A percentile compares a stretch with the other conserved stretches of the same genome.
Evolutionary conservation across 2,113 vertebrate species (phyloP).

Genomic region (Rhinopithecus roxellana): DNA sequence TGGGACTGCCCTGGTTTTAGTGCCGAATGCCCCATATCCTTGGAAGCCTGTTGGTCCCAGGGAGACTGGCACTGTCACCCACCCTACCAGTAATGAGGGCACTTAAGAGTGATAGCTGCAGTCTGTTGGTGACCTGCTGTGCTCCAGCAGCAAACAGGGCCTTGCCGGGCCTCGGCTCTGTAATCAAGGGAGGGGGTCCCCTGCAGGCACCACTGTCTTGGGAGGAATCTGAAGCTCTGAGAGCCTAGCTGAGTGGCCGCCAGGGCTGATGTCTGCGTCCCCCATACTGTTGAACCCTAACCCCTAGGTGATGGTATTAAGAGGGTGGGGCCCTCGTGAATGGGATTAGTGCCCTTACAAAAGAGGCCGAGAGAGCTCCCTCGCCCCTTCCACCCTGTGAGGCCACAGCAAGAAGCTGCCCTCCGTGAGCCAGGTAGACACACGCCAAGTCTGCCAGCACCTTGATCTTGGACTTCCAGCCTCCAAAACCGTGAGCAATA

Average conservation of each 20-base stretch:
- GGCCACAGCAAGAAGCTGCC: neutral
- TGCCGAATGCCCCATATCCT: rapidly evolving
- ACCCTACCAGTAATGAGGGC: neutral
- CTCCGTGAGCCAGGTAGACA: neutral
- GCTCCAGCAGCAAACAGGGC: neutral
- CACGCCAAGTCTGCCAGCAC: rapidly evolving
- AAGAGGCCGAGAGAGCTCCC: neutral
- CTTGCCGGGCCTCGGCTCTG: rapidly evolving
- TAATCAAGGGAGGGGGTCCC: no score
- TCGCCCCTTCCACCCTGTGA: rapidly evolving
- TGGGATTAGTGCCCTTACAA: neutral
- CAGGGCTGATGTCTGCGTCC: no score
- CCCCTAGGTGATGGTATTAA: no score
- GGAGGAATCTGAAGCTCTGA: no score
- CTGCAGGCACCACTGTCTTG: no score
- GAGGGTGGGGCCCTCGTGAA: no score
- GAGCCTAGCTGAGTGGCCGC: no score
- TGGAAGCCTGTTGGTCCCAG: neutral
- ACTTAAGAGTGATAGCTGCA: neutral
- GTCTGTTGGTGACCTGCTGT: rapidly evolving
- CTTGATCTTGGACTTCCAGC: neutral
- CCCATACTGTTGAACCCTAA: no score
- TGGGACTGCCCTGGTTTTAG: neutral
- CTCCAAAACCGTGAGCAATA: neutral
- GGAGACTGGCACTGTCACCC: rapidly evolving